These are phyloP conservation scores for Eulacestoma nigropectus DNA, from an alignment of 2,113 vertebrate species.

Conservation along the genomic window DNA sequence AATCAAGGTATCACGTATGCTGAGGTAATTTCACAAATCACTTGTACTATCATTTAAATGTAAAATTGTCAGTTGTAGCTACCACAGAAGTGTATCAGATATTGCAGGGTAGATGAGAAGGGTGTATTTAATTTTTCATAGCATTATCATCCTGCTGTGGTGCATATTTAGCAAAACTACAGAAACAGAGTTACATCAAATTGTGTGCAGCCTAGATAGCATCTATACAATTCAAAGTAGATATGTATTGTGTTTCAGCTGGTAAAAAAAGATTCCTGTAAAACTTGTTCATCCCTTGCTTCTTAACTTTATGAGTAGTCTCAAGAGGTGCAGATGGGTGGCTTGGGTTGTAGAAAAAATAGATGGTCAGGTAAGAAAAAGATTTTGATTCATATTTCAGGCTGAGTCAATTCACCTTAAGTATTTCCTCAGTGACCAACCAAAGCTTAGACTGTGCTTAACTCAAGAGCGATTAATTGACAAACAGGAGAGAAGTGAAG, in stretches of 20 bases:
- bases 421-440: background rate
- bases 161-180: background rate
- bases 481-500: background rate
- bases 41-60: background rate
- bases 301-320: background rate
- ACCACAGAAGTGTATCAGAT: background rate
- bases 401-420: background rate
- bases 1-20: background rate
- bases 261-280: background rate
- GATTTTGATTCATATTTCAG: background rate
- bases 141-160: background rate
- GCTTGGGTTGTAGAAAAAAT: background rate
- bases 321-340: accelerated
- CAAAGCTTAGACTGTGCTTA: background rate
- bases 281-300: background rate
- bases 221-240: background rate
- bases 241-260: background rate
- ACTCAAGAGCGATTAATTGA: background rate
- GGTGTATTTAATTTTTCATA: background rate
- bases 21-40: background rate
- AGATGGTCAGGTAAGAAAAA: background rate
- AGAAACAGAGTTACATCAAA: background rate
- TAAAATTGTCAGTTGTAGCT: background rate
- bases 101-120: background rate
- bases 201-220: background rate